Percentiles rank a stretch among this genome's conserved stretches.
phyloP scores from a whole-genome alignment of 2,888 invertebrate genomes.

The Willowsia nigromaculata region DNA sequence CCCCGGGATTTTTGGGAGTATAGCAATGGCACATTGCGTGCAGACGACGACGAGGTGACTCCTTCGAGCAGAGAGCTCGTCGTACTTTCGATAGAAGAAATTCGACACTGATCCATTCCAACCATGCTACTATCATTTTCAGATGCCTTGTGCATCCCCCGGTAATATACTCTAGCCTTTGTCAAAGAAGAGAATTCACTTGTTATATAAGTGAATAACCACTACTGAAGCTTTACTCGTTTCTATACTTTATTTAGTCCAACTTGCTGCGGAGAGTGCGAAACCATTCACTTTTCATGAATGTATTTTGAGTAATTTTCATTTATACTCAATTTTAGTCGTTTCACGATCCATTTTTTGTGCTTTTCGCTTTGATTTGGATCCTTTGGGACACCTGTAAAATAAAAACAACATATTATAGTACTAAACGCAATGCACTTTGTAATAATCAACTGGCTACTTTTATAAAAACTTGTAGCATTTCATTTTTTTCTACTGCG shows the following conservation, averaged over 20 bases:
- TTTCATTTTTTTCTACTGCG: too few relatives aligned
- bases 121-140: constrained; percentile 69
- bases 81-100: constrained; percentile 62
- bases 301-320: too few relatives aligned
- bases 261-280: background rate
- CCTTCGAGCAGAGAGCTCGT: constrained; percentile 53
- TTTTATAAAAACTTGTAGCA: too few relatives aligned
- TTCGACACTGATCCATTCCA: constrained; percentile 72
- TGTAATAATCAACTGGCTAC: too few relatives aligned
- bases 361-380: too few relatives aligned
- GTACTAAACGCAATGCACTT: too few relatives aligned
- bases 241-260: background rate
- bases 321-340: too few relatives aligned
- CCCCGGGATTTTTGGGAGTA: constrained; percentile 50
- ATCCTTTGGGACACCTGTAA: too few relatives aligned
- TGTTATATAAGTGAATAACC: background rate
- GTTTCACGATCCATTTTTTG: too few relatives aligned
- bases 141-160: constrained; percentile 65
- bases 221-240: background rate
- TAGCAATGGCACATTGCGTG: background rate
- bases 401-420: too few relatives aligned
- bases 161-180: constrained; percentile 8
- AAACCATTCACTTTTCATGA: background rate
- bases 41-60: constrained; percentile 8
- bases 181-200: background rate